A percentile compares a stretch with the other conserved stretches of the same genome.
These are phyloP conservation scores for Drosophila auraria DNA, from an alignment of 1,140 invertebrate species.

Conservation along the genomic window DNA sequence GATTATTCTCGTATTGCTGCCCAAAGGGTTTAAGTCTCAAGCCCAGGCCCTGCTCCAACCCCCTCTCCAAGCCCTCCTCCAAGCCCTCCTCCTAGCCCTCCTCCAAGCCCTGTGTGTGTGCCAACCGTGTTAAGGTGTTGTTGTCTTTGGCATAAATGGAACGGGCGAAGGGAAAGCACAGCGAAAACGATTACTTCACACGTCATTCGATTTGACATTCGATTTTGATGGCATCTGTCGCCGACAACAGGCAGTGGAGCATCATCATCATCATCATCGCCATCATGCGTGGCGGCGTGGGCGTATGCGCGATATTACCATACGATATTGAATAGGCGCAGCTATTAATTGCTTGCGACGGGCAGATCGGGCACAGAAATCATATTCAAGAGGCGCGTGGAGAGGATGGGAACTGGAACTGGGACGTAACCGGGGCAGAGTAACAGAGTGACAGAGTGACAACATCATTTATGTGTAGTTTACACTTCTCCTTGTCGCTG, in stretches of 20 bases:
- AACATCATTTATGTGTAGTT: conserved; percentile 59
- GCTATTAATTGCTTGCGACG: conserved; percentile 34
- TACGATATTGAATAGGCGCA: conserved; percentile 40
- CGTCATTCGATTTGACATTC: conserved; percentile 48
- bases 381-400: conserved; percentile 32
- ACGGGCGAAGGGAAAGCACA: not conserved
- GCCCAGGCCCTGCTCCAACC: no score
- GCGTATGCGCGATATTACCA: conserved; percentile 47
- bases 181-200: conserved; percentile 43
- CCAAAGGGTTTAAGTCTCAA: no score
- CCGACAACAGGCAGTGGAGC: conserved; percentile 17
- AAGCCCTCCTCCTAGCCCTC: not conserved
- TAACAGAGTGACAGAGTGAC: conserved; percentile 49
- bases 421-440: not conserved
- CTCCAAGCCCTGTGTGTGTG: not conserved
- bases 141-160: conserved; percentile 13
- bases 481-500: conserved; percentile 36
- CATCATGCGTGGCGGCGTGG: conserved; percentile 10
- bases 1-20: no score
- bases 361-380: conserved; percentile 18
- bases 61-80: no score
- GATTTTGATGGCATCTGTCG: conserved; percentile 40
- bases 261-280: conserved; percentile 6
- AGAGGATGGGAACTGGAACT: conserved; percentile 5
- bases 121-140: not conserved